phyloP scores from a whole-genome alignment of 2,888 invertebrate genomes.

The Drosophila monieri region DNA sequence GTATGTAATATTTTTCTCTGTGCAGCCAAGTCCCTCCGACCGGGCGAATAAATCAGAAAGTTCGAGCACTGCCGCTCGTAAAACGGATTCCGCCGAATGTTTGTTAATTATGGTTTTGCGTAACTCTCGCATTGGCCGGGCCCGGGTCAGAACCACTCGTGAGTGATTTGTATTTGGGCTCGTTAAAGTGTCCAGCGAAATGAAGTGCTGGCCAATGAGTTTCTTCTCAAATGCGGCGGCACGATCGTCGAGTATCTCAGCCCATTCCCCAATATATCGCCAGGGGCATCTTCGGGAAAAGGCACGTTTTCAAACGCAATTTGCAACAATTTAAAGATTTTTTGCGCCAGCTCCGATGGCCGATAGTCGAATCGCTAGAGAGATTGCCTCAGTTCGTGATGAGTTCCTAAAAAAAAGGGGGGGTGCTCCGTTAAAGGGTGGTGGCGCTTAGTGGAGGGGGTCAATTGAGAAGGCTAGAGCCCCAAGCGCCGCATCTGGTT shows the following conservation, averaged over 20 bases:
- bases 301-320: conserved; percentile 75
- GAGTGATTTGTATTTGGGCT: conserved; percentile 75
- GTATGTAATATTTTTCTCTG: not conserved
- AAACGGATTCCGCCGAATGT: conserved; percentile 70
- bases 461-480: conserved; percentile 20
- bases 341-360: conserved; percentile 67
- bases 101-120: conserved; percentile 76
- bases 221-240: conserved; percentile 67
- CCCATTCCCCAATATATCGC: conserved; percentile 19
- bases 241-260: conserved; percentile 59
- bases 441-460: conserved; percentile 41
- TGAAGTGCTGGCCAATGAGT: conserved; percentile 52
- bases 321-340: conserved; percentile 76
- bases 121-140: conserved; percentile 58
- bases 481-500: conserved; percentile 42
- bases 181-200: conserved; percentile 72
- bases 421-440: conserved; percentile 40
- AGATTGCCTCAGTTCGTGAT: conserved; percentile 71
- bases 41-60: conserved; percentile 67
- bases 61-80: conserved; percentile 56
- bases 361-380: conserved; percentile 45
- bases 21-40: conserved; percentile 29
- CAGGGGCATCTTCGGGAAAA: conserved; percentile 60
- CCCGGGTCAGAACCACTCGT: conserved; percentile 52
- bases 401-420: conserved; percentile 65